Base-by-base conservation (phyloP, 2,888 invertebrate genomes). In the Theodoxus fluviatilis region DNA sequence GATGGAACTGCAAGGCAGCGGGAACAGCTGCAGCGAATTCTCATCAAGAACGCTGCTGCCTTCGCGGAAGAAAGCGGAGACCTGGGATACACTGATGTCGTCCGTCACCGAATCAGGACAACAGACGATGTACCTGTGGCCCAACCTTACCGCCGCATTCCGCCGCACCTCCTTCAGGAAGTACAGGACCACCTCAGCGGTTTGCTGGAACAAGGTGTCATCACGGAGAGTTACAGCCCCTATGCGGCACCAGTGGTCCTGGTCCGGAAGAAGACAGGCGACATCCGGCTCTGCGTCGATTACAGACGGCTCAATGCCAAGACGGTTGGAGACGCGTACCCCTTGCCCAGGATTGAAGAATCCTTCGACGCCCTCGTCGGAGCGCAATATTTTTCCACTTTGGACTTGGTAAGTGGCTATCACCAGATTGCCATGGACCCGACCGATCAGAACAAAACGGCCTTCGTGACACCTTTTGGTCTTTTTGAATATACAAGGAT, bases 211-310 rank as follows among this genome's bases (percentile, higher is more conserved):
- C 22, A 6, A 3, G 35, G 37, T 3, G 22, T 52, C 37, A 37
- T 52, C 52, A 35, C 25, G 6, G 22, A 49, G 15, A 67, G 67
- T 52, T 38, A 67, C 52, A 67, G 52, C 33, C 67, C 52, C 3
- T 52, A 67, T 25, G 52, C 35, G 15, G 52, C 67, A 25, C 55
- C 55, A 15, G 25, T 52, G 37, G 52, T 55, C 38, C 7, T 38
- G n/a, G 67, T 67, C 22, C 4, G 35, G 22, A 67, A 67, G 57
- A 67, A 67, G 33, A 28, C 55, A 18, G 38, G 67, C 22, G 28
- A 18, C 7, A 15, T 67, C 38, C 38, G 38, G 18, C 57, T 57
- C 38, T 67, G 55, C 28, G 55, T 67, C 1, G 57, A 67, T 22
- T 67, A 67, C 40, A 15, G 57, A 6, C 12, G 31, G 33, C 37